Conservation (phyloP, 2,888 invertebrate genomes). For the Agrilus mali region DNA sequence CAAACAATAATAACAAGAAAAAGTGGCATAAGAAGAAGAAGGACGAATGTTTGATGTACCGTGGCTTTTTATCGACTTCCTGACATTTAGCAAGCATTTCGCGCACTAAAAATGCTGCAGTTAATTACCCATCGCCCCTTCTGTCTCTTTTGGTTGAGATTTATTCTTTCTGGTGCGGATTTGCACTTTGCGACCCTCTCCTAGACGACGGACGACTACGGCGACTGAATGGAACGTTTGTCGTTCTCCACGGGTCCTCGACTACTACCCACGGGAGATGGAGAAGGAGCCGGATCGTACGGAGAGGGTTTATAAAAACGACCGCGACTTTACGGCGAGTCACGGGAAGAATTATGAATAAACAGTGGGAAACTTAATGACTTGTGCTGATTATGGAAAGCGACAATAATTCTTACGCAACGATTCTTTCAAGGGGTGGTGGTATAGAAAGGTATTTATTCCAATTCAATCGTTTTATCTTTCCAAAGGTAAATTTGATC, state of each 20-base stretch:
- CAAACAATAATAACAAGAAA: no score
- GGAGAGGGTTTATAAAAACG: conserved; percentile 15
- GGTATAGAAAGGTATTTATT: no score
- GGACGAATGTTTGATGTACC: conserved; percentile 32
- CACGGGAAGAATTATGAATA: conserved; percentile 31
- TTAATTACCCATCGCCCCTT: conserved; percentile 35
- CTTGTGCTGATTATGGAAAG: conserved; percentile 33
- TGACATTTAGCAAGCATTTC: conserved; percentile 38
- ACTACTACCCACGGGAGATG: neutral
- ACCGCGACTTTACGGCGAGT: conserved; percentile 22
- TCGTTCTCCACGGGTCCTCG: no score
- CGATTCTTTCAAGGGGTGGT: conserved; percentile 30
- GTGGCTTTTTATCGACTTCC: conserved; percentile 40
- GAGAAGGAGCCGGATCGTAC: conserved; percentile 6
- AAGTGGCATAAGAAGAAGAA: no score
- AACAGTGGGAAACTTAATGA: conserved; percentile 34
- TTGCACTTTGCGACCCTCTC: conserved; percentile 22
- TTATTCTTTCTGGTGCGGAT: conserved; percentile 21
- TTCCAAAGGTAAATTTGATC: no score
- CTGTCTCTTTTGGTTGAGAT: conserved; percentile 18
- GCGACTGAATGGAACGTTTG: no score
- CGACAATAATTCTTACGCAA: conserved; percentile 30
- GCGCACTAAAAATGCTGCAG: conserved; percentile 31
- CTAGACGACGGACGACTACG: neutral
- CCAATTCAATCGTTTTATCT: no score